Evolutionary conservation across 2,888 invertebrate genomes (phyloP), one percentile per base, ranked within the genome.

Genomic region (Lasioglossum vierecki): DNA sequence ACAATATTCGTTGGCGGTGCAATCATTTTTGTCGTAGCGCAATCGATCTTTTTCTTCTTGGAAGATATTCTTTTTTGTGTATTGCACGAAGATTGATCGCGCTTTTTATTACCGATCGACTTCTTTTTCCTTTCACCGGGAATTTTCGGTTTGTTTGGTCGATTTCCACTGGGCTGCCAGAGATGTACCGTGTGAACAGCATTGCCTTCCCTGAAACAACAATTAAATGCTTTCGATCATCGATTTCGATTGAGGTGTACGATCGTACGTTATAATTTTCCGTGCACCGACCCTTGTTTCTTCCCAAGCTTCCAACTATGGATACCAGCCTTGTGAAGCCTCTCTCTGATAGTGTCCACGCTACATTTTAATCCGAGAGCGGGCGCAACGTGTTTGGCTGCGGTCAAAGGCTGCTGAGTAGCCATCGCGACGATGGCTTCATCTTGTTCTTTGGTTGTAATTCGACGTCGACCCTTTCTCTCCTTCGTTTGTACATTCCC

Each of bases 291-390:
- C 94, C 95, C 95, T 83, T 94, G 95, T 76, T 94, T 95, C 82
- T 95, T 95, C 22, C 95, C 95, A 35, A 95, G 91, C 76, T 95
- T 95, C 95, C 95, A 95, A 85, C 95, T 95, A 66, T 95, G 95
- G 85, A 95, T 95, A 46, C 95, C 95, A 80, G 95, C 95, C 86
- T 94, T 94, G 79, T 95, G 95, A 70, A 95, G 89, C 66, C 95
- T 89, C 81, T 95, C 95, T 78, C 95, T 92, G 49, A 95, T 93
- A 0, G 95, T 95, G 78, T 95, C 95, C 9, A 95, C 95, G 76
- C 95, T 95, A 84, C 95, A 95, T 80, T 94, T 95, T 13, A 95
- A 88, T 46, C 95, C 95, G 15, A 95, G 84, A 44, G 95, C 95
- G 46, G 95, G 95, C 35, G 94, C 95, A 4, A 95, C 95, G 79